A percentile compares a stretch with the other conserved stretches of the same genome.
These are phyloP conservation scores for Mesopsocus fuscifrons DNA, from an alignment of 2,888 invertebrate species.

Conservation along the genomic window DNA sequence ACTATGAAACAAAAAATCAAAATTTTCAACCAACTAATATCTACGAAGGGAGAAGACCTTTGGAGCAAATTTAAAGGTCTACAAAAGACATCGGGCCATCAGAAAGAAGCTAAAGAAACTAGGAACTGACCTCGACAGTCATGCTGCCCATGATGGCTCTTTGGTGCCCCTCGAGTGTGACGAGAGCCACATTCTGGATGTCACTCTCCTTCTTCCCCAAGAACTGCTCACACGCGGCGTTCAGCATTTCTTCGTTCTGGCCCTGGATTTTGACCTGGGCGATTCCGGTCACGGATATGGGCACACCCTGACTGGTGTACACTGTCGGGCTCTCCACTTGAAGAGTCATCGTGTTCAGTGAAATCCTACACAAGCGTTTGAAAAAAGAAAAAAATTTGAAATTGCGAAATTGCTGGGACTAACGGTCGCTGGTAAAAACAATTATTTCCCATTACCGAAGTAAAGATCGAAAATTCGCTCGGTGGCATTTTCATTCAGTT, in stretches of 20 bases:
- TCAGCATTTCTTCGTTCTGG: constrained; percentile 73
- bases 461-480: no score
- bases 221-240: constrained; percentile 87
- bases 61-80: no score
- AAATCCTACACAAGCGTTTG: constrained; percentile 57
- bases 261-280: constrained; percentile 88
- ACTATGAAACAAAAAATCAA: no score
- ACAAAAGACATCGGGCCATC: no score
- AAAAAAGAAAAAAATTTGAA: no score
- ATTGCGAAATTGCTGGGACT: no score
- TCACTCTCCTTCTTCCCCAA: constrained; percentile 72
- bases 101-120: no score
- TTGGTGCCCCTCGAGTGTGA: constrained; percentile 85
- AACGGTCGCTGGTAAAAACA: no score
- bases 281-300: constrained; percentile 92
- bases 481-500: no score
- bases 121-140: constrained; percentile 56
- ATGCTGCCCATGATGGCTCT: constrained; percentile 92
- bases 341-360: constrained; percentile 91
- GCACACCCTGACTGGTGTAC: constrained; percentile 90
- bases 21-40: no score
- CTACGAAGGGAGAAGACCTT: no score
- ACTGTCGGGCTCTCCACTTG: constrained; percentile 91
- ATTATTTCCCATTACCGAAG: no score
- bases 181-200: constrained; percentile 78